Conservation (phyloP, 2,888 invertebrate species). For the Laspeyria flexula region DNA sequence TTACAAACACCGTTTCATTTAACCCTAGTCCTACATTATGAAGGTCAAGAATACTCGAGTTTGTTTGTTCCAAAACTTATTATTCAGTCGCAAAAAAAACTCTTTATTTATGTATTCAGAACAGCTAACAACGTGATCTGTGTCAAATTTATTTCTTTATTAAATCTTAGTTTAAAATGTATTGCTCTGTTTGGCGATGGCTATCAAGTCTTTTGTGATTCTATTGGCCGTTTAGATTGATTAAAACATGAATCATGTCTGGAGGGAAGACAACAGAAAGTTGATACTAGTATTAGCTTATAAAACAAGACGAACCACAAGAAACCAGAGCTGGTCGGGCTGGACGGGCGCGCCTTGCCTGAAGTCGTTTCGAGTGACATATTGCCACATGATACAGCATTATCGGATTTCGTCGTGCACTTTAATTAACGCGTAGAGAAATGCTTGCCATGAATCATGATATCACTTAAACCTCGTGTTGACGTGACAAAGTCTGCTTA, state of each 20-base stretch:
- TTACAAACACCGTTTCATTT: constrained; percentile 6
- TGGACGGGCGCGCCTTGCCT: constrained; percentile 45
- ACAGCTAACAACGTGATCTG: constrained; percentile 33
- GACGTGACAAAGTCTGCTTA: neutral
- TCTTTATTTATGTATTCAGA: constrained; percentile 35
- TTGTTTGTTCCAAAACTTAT: constrained; percentile 25
- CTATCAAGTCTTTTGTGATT: constrained; percentile 16
- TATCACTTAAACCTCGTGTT: constrained; percentile 11
- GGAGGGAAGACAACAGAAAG: constrained; percentile 57
- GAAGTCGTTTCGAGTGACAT: constrained; percentile 71
- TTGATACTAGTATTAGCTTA: constrained; percentile 50
- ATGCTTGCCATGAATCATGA: constrained; percentile 39
- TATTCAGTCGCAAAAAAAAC: constrained; percentile 23
- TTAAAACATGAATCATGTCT: constrained; percentile 39
- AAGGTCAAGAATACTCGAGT: constrained; percentile 32
- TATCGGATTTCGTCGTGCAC: constrained; percentile 70
- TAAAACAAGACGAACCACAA: constrained; percentile 62
- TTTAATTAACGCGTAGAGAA: constrained; percentile 73
- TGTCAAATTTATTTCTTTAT: constrained; percentile 36
- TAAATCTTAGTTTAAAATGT: constrained; percentile 20
- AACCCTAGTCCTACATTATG: constrained; percentile 23
- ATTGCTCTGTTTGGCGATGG: neutral
- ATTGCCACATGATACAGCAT: constrained; percentile 69
- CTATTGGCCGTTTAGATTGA: constrained; percentile 23
- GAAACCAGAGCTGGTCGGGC: constrained; percentile 61